Evolutionary conservation across 2,797 vertebrate genomes (phyloP).

Genomic region (Thamnophis elegans): DNA sequence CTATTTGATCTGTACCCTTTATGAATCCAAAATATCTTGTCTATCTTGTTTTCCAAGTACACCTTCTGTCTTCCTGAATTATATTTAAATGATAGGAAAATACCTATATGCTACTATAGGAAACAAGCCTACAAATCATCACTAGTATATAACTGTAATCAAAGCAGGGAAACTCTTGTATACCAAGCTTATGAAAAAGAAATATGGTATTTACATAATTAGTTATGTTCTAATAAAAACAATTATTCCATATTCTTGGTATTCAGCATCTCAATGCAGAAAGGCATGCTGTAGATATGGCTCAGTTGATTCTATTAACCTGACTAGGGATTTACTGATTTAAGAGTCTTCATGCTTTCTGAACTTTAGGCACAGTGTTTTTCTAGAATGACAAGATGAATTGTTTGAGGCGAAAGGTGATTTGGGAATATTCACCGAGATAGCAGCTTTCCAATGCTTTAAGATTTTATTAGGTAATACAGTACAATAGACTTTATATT

Average conservation of each 20-base stretch:
- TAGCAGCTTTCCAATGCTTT: background rate
- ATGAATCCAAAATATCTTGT: background rate
- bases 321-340: slow-evolving; percentile 32
- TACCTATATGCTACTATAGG: background rate
- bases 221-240: slow-evolving; percentile 5
- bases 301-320: slow-evolving; percentile 25
- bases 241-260: background rate
- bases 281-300: slow-evolving; percentile 11
- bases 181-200: slow-evolving; percentile 9
- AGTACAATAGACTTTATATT: slow-evolving; percentile 31
- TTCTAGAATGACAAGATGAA: slow-evolving; percentile 40
- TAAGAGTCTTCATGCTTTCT: slow-evolving; percentile 47
- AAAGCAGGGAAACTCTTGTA: background rate
- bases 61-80: background rate
- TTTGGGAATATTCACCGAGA: slow-evolving; percentile 44
- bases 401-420: slow-evolving; percentile 42
- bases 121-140: background rate
- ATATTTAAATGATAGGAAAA: background rate
- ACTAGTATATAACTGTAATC: background rate
- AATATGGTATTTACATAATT: background rate
- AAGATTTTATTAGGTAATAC: background rate
- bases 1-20: background rate
- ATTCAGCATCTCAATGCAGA: slow-evolving; percentile 27
- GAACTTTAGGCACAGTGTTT: slow-evolving; percentile 29
- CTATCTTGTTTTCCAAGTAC: background rate